Conservation (phyloP, 2,888 invertebrate species). For the Willowsia nigromaculata region DNA sequence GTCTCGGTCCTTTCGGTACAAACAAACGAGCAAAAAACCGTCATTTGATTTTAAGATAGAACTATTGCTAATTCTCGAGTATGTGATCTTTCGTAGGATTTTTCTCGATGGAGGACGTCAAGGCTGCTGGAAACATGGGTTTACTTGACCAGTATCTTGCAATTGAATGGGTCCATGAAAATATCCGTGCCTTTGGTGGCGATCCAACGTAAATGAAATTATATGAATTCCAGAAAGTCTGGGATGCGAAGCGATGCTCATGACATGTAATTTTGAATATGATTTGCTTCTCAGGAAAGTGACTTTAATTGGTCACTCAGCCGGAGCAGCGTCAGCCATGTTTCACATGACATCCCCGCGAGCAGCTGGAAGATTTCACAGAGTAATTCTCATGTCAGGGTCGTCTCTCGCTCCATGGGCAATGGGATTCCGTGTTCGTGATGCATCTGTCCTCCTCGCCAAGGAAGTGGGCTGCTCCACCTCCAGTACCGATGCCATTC, state of each 20-base stretch:
- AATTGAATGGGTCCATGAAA: conserved; percentile 81
- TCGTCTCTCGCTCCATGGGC: conserved; percentile 82
- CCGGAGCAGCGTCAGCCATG: conserved; percentile 87
- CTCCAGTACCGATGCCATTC: conserved; percentile 80
- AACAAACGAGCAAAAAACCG: no score
- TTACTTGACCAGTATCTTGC: conserved; percentile 92
- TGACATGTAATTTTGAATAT: neutral
- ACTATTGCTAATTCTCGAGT: no score
- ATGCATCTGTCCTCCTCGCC: conserved; percentile 77
- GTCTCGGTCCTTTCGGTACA: conserved; percentile 85
- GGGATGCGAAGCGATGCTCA: no score
- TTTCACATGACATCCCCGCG: conserved; percentile 86
- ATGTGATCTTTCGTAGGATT: conserved; percentile 81
- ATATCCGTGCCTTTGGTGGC: conserved; percentile 80
- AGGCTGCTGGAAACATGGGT: conserved; percentile 88
- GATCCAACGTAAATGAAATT: conserved; percentile 85
- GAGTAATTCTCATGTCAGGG: conserved; percentile 86
- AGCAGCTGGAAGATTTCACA: conserved; percentile 85
- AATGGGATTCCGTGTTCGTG: conserved; percentile 77
- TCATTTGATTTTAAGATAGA: no score
- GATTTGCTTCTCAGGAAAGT: conserved; percentile 79
- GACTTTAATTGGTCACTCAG: conserved; percentile 89
- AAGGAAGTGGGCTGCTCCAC: conserved; percentile 78
- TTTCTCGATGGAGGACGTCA: conserved; percentile 82
- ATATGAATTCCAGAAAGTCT: no score